These are phyloP conservation scores for Ispidina picta DNA, from an alignment of 2,797 vertebrate genomes.

Conservation along the genomic window DNA sequence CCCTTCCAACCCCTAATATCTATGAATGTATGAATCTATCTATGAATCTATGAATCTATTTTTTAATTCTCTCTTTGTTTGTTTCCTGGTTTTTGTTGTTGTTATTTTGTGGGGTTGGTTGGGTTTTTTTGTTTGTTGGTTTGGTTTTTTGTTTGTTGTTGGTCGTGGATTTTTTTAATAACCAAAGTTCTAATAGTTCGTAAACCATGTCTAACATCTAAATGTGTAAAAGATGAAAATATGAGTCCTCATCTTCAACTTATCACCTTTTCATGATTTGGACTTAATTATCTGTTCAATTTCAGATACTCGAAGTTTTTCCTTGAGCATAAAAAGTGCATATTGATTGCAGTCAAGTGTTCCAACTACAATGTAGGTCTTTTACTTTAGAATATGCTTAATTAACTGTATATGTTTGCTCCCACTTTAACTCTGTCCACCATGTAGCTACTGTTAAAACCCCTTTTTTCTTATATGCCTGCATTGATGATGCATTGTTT, in stretches of 20 bases:
- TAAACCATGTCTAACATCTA: background rate
- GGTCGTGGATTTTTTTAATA: background rate
- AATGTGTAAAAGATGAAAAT: background rate
- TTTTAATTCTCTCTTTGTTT: background rate
- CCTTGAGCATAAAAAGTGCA: background rate
- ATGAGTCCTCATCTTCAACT: background rate
- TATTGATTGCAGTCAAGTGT: background rate
- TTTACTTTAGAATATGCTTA: background rate
- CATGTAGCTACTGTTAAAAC: background rate
- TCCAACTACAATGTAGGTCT: background rate
- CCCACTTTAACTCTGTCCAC: background rate
- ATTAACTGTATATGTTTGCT: background rate
- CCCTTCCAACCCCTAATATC: too few relatives aligned
- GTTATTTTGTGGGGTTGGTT: too few relatives aligned
- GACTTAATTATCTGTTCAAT: background rate
- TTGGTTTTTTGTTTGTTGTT: too few relatives aligned
- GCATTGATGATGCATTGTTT: background rate
- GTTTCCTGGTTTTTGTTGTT: too few relatives aligned
- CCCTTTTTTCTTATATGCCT: background rate
- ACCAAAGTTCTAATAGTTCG: background rate
- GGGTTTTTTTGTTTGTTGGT: background rate
- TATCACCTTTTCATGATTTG: background rate
- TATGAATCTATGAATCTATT: too few relatives aligned
- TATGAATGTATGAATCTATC: too few relatives aligned
- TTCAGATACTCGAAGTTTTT: background rate